Evolutionary conservation across 1,140 invertebrate species (phyloP), one percentile per base, ranked within the genome.

Genomic region (Neocloeon triangulifer): DNA sequence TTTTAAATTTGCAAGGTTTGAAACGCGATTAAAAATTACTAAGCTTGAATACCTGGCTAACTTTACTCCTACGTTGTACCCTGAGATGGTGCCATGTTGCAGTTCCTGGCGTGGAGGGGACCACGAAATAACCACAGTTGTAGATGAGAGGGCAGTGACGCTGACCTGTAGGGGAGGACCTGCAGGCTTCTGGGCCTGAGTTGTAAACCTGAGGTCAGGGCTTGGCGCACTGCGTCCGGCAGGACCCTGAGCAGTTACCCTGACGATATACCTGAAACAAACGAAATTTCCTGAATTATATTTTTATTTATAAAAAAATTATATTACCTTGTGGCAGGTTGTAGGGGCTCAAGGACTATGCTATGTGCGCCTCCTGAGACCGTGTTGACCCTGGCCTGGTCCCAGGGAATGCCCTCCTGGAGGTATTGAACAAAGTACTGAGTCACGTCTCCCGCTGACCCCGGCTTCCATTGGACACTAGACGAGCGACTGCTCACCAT

Each of bases 311-410:
- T n/a, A n/a, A n/a, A n/a, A n/a, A n/a, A n/a, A n/a, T n/a, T n/a
- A n/a, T n/a, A n/a, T n/a, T n/a, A 86, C 26, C 56, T 61, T 0
- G 74, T 82, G 0, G 78, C 73, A 5, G 80, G 79, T 44, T 75
- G 72, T 0, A 86, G 46, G 39, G 72, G 65, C 38, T 73, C 69
- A 18, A 75, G n/a, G n/a, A n/a, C n/a, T n/a, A n/a, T n/a, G n/a
- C n/a, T n/a, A n/a, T n/a, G n/a, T n/a, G n/a, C n/a, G n/a, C n/a
- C n/a, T n/a, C n/a, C n/a, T n/a, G n/a, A n/a, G n/a, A n/a, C n/a
- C n/a, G n/a, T n/a, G n/a, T n/a, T n/a, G n/a, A n/a, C n/a, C n/a
- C n/a, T n/a, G n/a, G n/a, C n/a, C n/a, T n/a, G n/a, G n/a, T n/a
- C n/a, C n/a, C n/a, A n/a, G n/a, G n/a, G n/a, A n/a, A n/a, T n/a